Evolutionary conservation across 2,113 vertebrate species (phyloP).

Genomic region (Tringa solitaria): DNA sequence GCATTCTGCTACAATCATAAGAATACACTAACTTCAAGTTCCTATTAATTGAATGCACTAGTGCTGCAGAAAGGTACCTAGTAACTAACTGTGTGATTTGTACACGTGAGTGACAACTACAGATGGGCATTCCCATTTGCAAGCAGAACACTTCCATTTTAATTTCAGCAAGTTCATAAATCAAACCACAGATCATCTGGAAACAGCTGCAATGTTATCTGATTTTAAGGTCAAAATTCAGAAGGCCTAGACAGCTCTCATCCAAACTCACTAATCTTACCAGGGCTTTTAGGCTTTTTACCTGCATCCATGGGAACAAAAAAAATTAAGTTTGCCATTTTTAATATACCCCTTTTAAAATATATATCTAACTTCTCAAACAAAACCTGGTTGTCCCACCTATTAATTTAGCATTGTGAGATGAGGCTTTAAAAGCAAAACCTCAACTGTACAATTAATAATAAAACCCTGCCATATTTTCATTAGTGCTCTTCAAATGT

Average conservation of each 20-base stretch:
- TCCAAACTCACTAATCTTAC: not conserved
- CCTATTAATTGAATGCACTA: not conserved
- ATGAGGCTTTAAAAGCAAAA: not conserved
- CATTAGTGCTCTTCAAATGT: not conserved
- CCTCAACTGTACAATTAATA: not conserved
- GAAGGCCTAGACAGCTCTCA: not conserved
- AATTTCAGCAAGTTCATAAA: not conserved
- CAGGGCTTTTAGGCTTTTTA: not conserved
- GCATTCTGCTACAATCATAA: not conserved
- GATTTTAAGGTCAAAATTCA: not conserved
- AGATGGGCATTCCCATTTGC: not conserved
- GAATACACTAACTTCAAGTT: not conserved
- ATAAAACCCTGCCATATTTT: not conserved
- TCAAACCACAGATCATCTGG: not conserved
- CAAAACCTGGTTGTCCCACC: not conserved
- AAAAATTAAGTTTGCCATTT: not conserved
- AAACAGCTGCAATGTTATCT: not conserved
- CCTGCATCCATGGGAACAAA: not conserved
- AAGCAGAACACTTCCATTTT: not conserved
- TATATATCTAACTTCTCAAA: not conserved
- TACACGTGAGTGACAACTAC: not conserved
- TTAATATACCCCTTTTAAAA: not conserved
- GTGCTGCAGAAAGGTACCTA: not conserved
- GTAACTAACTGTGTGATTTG: not conserved
- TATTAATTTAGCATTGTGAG: not conserved